phyloP scores from a whole-genome alignment of 2,113 vertebrate species.

The Festucalex cinctus region DNA sequence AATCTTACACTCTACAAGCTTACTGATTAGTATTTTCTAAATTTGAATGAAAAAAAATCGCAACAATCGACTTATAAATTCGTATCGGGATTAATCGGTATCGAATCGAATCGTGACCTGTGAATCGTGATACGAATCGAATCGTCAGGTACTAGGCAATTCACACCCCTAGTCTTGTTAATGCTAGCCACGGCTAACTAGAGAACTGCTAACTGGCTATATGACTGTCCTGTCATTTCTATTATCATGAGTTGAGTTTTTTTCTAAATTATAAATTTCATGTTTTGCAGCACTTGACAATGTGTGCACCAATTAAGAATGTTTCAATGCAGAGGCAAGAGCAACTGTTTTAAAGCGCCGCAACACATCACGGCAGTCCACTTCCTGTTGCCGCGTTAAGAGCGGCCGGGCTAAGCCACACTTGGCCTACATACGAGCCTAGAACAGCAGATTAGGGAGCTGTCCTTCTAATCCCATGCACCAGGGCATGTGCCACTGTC shows the following conservation, averaged over 20 bases:
- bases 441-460: slow-evolving; percentile 71
- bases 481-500: slow-evolving; percentile 64
- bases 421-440: slow-evolving; percentile 76
- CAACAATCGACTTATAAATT: too few relatives aligned
- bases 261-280: neutral
- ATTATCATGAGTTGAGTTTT: neutral
- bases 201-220: neutral
- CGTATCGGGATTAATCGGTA: too few relatives aligned
- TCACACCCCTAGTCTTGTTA: too few relatives aligned
- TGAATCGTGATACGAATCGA: too few relatives aligned
- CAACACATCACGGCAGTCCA: slow-evolving; percentile 40
- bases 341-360: slow-evolving; percentile 11
- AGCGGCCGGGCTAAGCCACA: slow-evolving; percentile 69
- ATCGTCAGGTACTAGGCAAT: too few relatives aligned
- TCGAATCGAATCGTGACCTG: too few relatives aligned
- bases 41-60: too few relatives aligned
- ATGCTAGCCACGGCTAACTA: too few relatives aligned
- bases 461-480: slow-evolving; percentile 71
- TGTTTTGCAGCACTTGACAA: neutral
- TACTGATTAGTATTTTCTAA: too few relatives aligned
- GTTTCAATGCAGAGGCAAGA: neutral
- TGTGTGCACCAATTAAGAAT: neutral
- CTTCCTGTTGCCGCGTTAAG: slow-evolving; percentile 55
- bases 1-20: too few relatives aligned
- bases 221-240: neutral